Conservation (phyloP, 2,113 vertebrate species). For the Halichoeres trimaculatus region DNA sequence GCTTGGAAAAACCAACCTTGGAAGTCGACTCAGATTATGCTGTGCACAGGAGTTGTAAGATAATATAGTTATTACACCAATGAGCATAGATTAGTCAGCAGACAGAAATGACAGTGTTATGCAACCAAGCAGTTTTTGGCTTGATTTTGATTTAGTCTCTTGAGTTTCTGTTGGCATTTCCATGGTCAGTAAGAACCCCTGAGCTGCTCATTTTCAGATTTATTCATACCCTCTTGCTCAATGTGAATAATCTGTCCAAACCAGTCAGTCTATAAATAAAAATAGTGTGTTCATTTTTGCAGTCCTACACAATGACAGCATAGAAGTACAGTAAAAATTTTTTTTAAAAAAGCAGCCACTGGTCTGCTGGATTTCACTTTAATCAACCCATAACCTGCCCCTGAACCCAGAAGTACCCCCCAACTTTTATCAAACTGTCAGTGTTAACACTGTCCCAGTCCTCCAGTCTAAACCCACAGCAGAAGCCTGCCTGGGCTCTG, state of each 20-base stretch:
- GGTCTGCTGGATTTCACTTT: constrained; percentile 23
- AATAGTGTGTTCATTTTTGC: neutral
- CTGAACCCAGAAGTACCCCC: neutral
- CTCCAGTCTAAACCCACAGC: constrained; percentile 4
- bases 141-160: neutral
- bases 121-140: neutral
- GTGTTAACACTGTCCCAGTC: constrained; percentile 23
- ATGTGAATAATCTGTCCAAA: too few species aligned
- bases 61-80: neutral
- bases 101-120: neutral
- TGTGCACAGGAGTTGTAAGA: neutral
- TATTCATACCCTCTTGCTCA: constrained; percentile 3
- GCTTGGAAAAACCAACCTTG: constrained; percentile 26
- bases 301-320: constrained; percentile 36
- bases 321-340: constrained; percentile 49
- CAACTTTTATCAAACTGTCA: constrained; percentile 15
- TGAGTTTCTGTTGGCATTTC: constrained; percentile 5
- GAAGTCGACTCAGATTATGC: constrained; percentile 22
- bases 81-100: neutral
- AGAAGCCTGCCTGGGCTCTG: constrained; percentile 2
- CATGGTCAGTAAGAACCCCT: neutral
- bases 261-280: too few species aligned
- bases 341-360: constrained; percentile 40
- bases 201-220: constrained; percentile 17
- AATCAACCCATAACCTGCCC: constrained; percentile 18